Evolutionary conservation across 1,140 invertebrate genomes (phyloP).

Genomic region (Drosophila arawakana): DNA sequence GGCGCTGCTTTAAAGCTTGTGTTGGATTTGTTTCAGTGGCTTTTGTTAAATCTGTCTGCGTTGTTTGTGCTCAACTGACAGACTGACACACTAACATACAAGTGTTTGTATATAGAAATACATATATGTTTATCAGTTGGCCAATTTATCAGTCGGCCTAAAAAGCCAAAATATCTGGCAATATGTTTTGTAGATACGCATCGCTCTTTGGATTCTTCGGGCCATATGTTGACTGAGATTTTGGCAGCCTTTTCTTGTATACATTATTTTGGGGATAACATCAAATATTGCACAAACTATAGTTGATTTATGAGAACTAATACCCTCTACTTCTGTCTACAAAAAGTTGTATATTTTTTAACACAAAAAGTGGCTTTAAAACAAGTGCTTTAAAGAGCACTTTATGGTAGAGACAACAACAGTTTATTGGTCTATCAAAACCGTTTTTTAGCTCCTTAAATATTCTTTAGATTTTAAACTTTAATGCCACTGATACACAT

Average conservation of each 20-base stretch:
- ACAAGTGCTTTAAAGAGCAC: too few species aligned
- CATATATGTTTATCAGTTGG: slow-evolving; percentile 34
- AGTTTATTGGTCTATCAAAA: too few species aligned
- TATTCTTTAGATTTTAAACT: too few species aligned
- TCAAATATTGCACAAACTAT: slow-evolving; percentile 60
- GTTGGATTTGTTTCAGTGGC: background rate
- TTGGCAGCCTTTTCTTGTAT: slow-evolving; percentile 23
- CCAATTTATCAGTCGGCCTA: slow-evolving; percentile 39
- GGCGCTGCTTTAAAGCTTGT: background rate
- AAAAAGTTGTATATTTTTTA: too few species aligned
- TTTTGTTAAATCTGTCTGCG: slow-evolving; percentile 24
- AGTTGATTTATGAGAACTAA: slow-evolving; percentile 23
- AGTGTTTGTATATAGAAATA: background rate
- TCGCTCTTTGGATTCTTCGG: slow-evolving; percentile 25
- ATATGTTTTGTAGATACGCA: slow-evolving; percentile 63
- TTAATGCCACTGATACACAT: too few species aligned
- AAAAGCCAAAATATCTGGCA: slow-evolving; percentile 50
- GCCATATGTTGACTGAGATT: slow-evolving; percentile 31
- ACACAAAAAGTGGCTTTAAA: background rate
- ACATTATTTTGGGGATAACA: slow-evolving; percentile 35
- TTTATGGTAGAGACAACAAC: too few species aligned
- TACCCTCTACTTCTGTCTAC: slow-evolving; percentile 3
- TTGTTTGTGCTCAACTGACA: slow-evolving; percentile 58
- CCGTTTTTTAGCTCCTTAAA: too few species aligned
- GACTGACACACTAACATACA: background rate